Evolutionary conservation across 2,888 invertebrate genomes (phyloP).

Genomic region (Noctuana brunneofusca): DNA sequence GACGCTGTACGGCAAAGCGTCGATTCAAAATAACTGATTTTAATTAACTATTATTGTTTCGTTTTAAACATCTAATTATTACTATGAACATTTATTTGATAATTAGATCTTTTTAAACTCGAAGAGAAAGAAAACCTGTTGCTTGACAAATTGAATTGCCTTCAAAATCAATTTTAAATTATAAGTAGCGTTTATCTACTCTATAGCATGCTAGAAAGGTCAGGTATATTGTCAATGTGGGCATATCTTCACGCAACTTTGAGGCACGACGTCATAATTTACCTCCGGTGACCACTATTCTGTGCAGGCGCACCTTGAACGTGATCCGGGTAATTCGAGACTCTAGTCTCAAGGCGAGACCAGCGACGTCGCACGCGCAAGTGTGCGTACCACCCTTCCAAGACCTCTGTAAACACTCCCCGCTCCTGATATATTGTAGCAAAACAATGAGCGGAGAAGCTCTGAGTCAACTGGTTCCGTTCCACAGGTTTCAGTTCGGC

Average conservation of each 20-base stretch:
- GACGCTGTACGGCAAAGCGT: slow-evolving; percentile 53
- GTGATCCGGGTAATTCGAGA: slow-evolving; percentile 79
- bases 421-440: slow-evolving; percentile 45
- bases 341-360: slow-evolving; percentile 74
- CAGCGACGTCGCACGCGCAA: slow-evolving; percentile 63
- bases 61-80: slow-evolving; percentile 33
- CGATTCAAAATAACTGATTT: slow-evolving; percentile 47
- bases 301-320: slow-evolving; percentile 74
- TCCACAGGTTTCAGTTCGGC: slow-evolving; percentile 69
- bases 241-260: slow-evolving; percentile 44
- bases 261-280: slow-evolving; percentile 54
- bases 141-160: not conserved
- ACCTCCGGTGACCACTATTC: slow-evolving; percentile 57
- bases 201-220: slow-evolving; percentile 18
- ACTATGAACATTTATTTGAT: slow-evolving; percentile 17
- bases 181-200: slow-evolving; percentile 20
- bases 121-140: not conserved
- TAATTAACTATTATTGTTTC: slow-evolving; percentile 24
- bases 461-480: slow-evolving; percentile 62
- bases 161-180: slow-evolving; percentile 1
- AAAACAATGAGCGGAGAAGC: slow-evolving; percentile 49
- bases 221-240: slow-evolving; percentile 44
- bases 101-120: not conserved
- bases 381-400: slow-evolving; percentile 57
- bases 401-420: slow-evolving; percentile 59